phyloP scores from a whole-genome alignment of 2,113 vertebrate species.

The Platanista minor region DNA sequence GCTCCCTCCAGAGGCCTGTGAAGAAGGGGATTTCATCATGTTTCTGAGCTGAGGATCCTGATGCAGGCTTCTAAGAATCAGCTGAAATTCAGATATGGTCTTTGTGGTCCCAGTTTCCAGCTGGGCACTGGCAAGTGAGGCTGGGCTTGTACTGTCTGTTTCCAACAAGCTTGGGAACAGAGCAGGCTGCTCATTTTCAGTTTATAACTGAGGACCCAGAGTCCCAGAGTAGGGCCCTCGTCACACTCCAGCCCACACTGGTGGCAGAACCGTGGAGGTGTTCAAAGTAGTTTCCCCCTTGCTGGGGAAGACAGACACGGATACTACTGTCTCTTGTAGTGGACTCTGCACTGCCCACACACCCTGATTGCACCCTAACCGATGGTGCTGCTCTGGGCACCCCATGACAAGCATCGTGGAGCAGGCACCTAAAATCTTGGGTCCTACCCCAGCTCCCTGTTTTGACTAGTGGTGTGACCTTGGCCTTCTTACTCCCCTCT shows the following conservation, averaged over 20 bases:
- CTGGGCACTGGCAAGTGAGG: neutral
- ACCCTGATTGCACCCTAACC: neutral
- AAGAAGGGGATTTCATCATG: neutral
- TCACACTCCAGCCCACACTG: too few relatives aligned
- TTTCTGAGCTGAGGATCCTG: neutral
- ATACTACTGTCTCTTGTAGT: neutral
- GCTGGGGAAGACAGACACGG: neutral
- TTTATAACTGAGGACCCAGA: neutral
- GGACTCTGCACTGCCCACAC: fast-evolving
- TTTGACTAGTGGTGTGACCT: neutral
- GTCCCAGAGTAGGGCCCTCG: neutral
- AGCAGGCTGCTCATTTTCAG: neutral
- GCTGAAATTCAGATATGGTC: fast-evolving
- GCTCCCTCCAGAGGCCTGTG: neutral
- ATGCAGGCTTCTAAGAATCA: neutral
- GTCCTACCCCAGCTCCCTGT: neutral
- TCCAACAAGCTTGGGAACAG: neutral
- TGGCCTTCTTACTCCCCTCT: neutral
- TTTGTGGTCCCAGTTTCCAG: neutral
- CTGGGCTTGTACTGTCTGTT: neutral
- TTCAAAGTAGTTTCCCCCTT: neutral
- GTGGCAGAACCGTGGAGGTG: neutral
- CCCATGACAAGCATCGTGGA: fast-evolving
- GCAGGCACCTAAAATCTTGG: neutral
- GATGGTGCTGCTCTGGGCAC: neutral